phyloP scores from a whole-genome alignment of 2,888 invertebrate species.

The Tuta absoluta region DNA sequence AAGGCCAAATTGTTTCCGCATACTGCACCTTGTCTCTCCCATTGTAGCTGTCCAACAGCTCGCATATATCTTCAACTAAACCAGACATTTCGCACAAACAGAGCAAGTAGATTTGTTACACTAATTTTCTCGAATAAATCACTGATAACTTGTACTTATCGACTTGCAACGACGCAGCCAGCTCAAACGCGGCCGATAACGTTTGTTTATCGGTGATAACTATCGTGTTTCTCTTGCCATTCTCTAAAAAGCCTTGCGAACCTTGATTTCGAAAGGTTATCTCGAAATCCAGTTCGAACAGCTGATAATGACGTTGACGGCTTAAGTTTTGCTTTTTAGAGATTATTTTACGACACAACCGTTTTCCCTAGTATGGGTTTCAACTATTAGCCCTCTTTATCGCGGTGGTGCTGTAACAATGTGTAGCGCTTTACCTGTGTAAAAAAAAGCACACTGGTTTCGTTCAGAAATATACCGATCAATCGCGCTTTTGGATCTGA shows the following conservation, averaged over 20 bases:
- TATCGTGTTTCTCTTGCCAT: constrained; percentile 59
- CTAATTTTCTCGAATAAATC: constrained; percentile 22
- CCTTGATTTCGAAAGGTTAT: constrained; percentile 64
- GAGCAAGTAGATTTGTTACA: constrained; percentile 10
- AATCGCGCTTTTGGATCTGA: background rate
- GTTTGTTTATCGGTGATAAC: constrained; percentile 54
- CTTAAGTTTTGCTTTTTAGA: too few species aligned
- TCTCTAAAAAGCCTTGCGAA: constrained; percentile 42
- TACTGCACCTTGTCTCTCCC: constrained; percentile 91
- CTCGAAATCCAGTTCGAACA: constrained; percentile 29
- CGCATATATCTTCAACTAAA: constrained; percentile 82
- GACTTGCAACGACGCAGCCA: constrained; percentile 27
- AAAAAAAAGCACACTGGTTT: background rate
- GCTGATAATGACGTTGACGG: constrained; percentile 67
- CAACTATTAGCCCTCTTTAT: too few species aligned
- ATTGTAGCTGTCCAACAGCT: constrained; percentile 88
- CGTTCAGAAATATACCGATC: background rate
- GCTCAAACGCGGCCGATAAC: constrained; percentile 45
- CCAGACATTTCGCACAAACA: constrained; percentile 56
- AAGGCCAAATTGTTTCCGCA: constrained; percentile 61
- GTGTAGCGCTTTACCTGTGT: background rate
- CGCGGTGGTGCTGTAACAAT: background rate
- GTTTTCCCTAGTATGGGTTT: background rate
- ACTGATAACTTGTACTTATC: constrained; percentile 39
- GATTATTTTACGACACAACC: background rate